Evolutionary conservation across 2,113 vertebrate genomes (phyloP), one percentile per base, ranked within the genome.

Genomic region (Hyla sarda): DNA sequence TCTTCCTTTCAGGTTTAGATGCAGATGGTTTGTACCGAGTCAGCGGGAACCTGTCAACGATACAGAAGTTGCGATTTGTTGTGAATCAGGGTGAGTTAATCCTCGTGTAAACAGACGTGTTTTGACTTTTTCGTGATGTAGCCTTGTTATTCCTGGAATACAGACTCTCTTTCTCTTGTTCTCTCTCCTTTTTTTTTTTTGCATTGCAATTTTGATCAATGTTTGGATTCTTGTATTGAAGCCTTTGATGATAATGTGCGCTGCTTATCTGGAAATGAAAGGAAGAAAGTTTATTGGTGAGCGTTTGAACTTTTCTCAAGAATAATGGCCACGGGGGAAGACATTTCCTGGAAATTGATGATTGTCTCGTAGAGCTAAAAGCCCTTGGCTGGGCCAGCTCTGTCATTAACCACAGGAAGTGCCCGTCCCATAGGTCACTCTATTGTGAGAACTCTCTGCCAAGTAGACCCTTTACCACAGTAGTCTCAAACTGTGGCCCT

Each of bases 21-120:
- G 93, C 93, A 90, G 96, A 96, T 93, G 96, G 96, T 88, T 95
- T 97, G 90, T 97, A 97, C 94, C 95, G 96, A 93, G 96, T 97
- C 89, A 97, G 96, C 87, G 96, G 96, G 89, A 97, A 97, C 93
- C 93, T 97, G 88, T 93, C 96, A 90, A 95, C 95, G 88, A 96
- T 97, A 94, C 96, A 97, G 93, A 97, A 97, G 93, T 93, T 97
- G 90, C 93, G 95, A 92, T 97, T 96, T 94, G 90, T 96, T 78
- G 93, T 97, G 89, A 96, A 97, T 93, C 95, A 96, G 93, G 96
- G 96, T 97, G 94, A 95, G 92, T 89, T 89, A 94, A 91, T 92
- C 90, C 87, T 92, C 91, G 83, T 47, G 52, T 79, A 48, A 0
- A 34, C 8, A 5, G 47, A 37, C 47, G 7, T 54, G 62, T 54